Percentiles rank a stretch among this genome's conserved stretches.
These are phyloP conservation scores for Pectinophora gossypiella DNA, from an alignment of 1,140 invertebrate species.

Conservation along the genomic window DNA sequence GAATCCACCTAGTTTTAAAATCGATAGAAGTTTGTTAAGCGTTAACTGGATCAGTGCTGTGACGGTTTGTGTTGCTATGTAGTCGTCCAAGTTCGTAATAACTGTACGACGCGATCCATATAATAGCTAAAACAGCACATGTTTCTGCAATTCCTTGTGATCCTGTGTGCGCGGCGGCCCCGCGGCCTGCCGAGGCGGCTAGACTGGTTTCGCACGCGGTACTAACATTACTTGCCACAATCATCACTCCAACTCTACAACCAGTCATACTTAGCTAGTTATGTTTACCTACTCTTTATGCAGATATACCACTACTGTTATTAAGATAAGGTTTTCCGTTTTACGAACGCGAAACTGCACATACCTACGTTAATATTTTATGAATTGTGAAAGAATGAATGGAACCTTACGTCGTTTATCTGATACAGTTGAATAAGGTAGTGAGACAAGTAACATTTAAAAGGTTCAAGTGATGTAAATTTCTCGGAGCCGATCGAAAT, in stretches of 20 bases:
- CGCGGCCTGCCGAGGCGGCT: background rate
- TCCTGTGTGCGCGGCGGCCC: background rate
- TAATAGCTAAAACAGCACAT: no score
- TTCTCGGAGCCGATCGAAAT: slow-evolving; percentile 6
- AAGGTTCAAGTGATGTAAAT: slow-evolving; percentile 8
- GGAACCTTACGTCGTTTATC: background rate
- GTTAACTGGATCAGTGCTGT: no score
- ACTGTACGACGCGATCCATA: no score
- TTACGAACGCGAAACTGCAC: background rate
- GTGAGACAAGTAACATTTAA: slow-evolving; percentile 19
- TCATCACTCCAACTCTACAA: slow-evolving; percentile 1
- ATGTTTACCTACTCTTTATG: background rate
- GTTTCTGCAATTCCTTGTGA: no score
- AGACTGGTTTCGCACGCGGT: slow-evolving; percentile 19
- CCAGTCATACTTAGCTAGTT: background rate
- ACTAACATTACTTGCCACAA: slow-evolving; percentile 14
- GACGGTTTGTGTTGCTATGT: no score
- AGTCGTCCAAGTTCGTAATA: no score
- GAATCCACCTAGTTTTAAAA: background rate
- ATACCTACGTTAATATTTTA: background rate
- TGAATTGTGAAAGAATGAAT: background rate
- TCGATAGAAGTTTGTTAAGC: no score
- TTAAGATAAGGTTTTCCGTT: background rate
- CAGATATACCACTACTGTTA: background rate
- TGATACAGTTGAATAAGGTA: background rate